Conservation (phyloP, 2,113 vertebrate genomes). For the Podarcis cretensis region DNA sequence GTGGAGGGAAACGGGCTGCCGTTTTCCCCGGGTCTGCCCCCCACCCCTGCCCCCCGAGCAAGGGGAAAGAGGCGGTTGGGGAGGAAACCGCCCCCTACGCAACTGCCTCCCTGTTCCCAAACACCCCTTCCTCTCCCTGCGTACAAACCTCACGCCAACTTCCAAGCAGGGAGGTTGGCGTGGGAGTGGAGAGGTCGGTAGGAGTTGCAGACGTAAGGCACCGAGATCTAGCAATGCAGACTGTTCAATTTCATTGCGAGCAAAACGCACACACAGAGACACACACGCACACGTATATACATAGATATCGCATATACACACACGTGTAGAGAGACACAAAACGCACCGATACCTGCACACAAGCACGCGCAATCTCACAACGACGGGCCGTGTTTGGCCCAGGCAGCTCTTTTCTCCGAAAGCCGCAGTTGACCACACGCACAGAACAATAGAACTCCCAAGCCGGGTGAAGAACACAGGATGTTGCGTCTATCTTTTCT, state of each 20-base stretch:
- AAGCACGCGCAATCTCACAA: slow-evolving; percentile 5
- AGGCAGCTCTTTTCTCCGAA: slow-evolving; percentile 22
- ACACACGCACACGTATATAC: background rate
- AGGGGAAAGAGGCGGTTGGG: background rate
- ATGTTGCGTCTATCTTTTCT: slow-evolving; percentile 1
- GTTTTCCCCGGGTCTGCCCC: background rate
- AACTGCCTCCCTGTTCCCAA: background rate
- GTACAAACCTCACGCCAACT: background rate
- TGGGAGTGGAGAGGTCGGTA: too few species aligned
- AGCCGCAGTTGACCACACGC: slow-evolving; percentile 49
- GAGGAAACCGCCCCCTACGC: background rate
- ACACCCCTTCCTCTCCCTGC: background rate
- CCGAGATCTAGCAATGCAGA: background rate
- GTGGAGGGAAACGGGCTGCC: background rate
- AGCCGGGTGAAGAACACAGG: slow-evolving; percentile 29
- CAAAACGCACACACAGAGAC: background rate
- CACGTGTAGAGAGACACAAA: background rate
- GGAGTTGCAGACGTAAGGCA: background rate
- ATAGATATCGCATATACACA: background rate
- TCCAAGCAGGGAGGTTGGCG: background rate
- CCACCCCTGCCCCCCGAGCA: background rate
- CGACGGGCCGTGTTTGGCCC: background rate
- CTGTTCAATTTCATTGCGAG: background rate
- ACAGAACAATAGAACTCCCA: slow-evolving; percentile 42
- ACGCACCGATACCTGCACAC: background rate